These are phyloP conservation scores for Hypsopygia costalis DNA, from an alignment of 2,888 invertebrate species.

Conservation along the genomic window DNA sequence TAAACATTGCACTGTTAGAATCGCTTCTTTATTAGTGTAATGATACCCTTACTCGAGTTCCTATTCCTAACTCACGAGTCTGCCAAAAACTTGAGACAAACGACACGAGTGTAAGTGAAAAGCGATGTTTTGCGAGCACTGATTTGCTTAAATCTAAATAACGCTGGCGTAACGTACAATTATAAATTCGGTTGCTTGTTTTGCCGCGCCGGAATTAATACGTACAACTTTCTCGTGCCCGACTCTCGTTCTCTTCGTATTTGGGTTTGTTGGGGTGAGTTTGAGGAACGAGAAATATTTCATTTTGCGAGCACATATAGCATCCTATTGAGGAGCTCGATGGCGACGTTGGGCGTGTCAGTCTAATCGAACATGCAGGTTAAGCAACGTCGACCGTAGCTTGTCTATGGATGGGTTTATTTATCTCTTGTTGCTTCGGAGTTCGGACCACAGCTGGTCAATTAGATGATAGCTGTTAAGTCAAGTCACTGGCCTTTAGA, in stretches of 20 bases:
- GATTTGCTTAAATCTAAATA: constrained; percentile 78
- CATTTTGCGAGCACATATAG: neutral
- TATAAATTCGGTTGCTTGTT: constrained; percentile 62
- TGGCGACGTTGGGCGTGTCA: too few relatives aligned
- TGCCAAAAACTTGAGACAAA: constrained; percentile 65
- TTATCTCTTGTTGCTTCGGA: too few relatives aligned
- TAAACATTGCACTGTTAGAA: too few relatives aligned
- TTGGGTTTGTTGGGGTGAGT: constrained; percentile 8
- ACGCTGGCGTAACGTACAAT: constrained; percentile 60
- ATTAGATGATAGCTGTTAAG: too few relatives aligned
- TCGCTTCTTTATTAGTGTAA: too few relatives aligned
- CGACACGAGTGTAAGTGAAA: constrained; percentile 67
- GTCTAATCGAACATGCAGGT: too few relatives aligned
- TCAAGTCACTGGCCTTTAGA: too few relatives aligned
- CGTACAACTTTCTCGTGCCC: constrained; percentile 30
- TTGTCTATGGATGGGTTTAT: too few relatives aligned
- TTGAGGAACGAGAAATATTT: constrained; percentile 4
- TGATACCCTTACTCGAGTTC: constrained; percentile 13
- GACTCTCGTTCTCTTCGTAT: constrained; percentile 14
- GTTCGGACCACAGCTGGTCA: too few relatives aligned
- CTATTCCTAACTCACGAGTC: constrained; percentile 26
- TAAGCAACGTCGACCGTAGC: too few relatives aligned
- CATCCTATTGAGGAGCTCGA: too few relatives aligned
- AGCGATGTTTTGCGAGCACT: constrained; percentile 64
- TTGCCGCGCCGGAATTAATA: constrained; percentile 48